These are phyloP conservation scores for Xestoiulus laeticollis DNA, from an alignment of 2,888 invertebrate genomes.

Conservation along the genomic window DNA sequence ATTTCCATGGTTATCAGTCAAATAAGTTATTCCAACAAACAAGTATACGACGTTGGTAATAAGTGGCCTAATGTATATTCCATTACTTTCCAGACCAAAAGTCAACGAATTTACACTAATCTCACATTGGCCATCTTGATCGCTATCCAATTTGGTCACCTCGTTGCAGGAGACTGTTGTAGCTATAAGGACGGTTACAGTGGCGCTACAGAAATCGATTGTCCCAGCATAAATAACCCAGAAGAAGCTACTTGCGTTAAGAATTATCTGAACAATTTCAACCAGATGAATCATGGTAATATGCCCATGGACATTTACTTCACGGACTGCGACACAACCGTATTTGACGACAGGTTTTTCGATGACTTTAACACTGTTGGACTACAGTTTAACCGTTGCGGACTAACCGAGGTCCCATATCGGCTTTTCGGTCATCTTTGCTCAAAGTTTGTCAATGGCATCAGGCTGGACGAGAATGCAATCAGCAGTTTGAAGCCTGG, in stretches of 20 bases:
- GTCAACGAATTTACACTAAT: not conserved
- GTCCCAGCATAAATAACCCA: not conserved
- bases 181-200: not conserved
- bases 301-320: not conserved
- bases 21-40: no score
- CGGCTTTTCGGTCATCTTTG: not conserved
- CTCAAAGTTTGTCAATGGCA: not conserved
- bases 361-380: not conserved
- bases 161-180: not conserved
- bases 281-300: not conserved
- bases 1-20: no score
- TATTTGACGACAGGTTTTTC: not conserved
- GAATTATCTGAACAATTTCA: not conserved
- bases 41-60: no score
- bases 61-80: no score
- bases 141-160: not conserved
- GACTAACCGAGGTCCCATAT: constrained; percentile 1
- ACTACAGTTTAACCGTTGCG: not conserved
- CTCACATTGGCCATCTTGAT: not conserved
- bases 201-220: not conserved
- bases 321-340: not conserved
- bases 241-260: not conserved
- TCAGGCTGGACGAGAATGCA: not conserved
- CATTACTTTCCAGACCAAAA: not conserved
- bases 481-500: not conserved